Conservation (phyloP, 2,797 vertebrate species). For the Sphenopsis melanotis region DNA sequence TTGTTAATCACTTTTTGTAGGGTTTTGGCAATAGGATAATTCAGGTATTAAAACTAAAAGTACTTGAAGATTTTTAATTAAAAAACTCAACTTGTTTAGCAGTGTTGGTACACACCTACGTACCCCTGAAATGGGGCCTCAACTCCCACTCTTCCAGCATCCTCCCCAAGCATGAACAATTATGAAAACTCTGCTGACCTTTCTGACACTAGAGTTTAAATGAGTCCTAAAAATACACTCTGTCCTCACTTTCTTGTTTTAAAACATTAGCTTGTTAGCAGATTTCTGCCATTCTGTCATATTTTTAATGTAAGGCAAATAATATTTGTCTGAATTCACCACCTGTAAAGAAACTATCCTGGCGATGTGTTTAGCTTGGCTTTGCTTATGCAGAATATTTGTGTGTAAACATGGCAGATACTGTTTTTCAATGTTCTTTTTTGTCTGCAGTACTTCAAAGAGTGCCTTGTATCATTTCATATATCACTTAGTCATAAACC, state of each 20-base stretch:
- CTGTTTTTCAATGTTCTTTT: constrained; percentile 6
- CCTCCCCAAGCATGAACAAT: neutral
- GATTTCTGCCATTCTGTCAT: neutral
- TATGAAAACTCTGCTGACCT: neutral
- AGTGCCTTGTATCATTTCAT: neutral
- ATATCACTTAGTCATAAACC: neutral
- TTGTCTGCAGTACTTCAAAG: neutral
- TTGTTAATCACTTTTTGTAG: neutral
- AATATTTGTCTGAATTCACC: neutral
- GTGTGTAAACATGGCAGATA: neutral
- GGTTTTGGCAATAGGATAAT: neutral
- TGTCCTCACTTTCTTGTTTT: neutral
- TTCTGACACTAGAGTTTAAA: neutral
- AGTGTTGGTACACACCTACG: neutral
- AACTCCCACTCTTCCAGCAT: neutral
- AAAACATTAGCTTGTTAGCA: neutral
- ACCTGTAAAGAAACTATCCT: neutral
- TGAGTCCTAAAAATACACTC: neutral
- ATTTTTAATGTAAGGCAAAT: neutral
- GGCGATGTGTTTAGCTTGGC: neutral
- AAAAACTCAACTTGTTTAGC: neutral
- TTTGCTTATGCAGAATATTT: neutral
- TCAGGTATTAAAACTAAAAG: neutral
- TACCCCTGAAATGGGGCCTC: neutral
- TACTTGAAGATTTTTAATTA: neutral